Percentiles rank a stretch among this genome's conserved stretches.
phyloP scores from a whole-genome alignment of 2,888 invertebrate genomes.

The Macrosoma leucophasiata region DNA sequence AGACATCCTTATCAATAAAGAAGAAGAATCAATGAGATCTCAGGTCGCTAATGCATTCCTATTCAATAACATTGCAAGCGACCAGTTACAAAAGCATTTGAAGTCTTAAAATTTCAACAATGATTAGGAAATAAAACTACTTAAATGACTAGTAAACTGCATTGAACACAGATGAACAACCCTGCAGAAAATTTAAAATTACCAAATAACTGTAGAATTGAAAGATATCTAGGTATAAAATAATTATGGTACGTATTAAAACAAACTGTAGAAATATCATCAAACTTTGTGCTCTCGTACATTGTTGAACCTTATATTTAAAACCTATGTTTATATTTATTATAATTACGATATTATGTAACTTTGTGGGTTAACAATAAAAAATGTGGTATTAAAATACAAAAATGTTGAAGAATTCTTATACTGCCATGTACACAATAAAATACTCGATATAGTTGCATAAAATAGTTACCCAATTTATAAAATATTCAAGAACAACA shows the following conservation, averaged over 20 bases:
- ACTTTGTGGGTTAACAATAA: too few relatives aligned
- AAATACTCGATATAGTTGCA: too few relatives aligned
- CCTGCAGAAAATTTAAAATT: constrained; percentile 41
- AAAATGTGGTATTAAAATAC: too few relatives aligned
- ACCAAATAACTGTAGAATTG: constrained; percentile 22
- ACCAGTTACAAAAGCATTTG: constrained; percentile 11
- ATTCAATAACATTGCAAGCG: constrained; percentile 11
- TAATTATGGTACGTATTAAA: too few relatives aligned
- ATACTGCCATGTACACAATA: too few relatives aligned
- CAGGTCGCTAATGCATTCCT: constrained; percentile 22
- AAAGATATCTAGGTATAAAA: constrained; percentile 9
- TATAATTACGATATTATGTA: too few relatives aligned
- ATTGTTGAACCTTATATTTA: constrained; percentile 2
- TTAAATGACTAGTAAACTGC: constrained; percentile 38
- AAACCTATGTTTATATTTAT: too few relatives aligned
- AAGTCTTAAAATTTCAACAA: constrained; percentile 16
- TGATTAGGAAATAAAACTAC: constrained; percentile 9
- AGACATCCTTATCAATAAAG: constrained; percentile 32
- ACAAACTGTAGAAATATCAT: constrained; percentile 7
- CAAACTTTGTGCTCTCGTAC: constrained; percentile 9
- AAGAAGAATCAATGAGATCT: constrained; percentile 36
- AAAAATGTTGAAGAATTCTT: too few relatives aligned
- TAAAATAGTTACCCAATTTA: too few relatives aligned
- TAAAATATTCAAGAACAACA: too few relatives aligned
- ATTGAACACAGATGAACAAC: constrained; percentile 49